Evolutionary conservation across 1,140 invertebrate genomes (phyloP), one percentile per base, ranked within the genome.

Genomic region (Notospermus geniculatus): DNA sequence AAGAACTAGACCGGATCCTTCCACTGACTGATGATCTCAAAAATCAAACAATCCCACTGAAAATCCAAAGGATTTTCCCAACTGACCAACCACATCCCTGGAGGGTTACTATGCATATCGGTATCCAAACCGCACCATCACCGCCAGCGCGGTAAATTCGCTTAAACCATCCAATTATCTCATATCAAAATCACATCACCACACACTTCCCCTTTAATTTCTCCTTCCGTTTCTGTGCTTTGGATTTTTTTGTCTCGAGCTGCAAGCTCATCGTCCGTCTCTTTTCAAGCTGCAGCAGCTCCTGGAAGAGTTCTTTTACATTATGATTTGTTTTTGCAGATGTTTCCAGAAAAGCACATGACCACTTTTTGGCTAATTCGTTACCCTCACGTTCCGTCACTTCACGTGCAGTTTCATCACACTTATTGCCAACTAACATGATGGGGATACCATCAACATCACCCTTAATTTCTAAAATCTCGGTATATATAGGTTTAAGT

Each of bases 281-380:
- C 80, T 97, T 98, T 81, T 98, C 96, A 84, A 98, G 88, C 76
- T 96, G 95, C 60, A 98, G 84, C 54, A 98, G 85, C 83, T 85
- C 83, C 67, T 85, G 81, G 69, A 86, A 85, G 22, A 98, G 85
- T 80, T 97, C 94, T 74, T 95, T 97, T 2, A 99, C 95, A 83
- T 99, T 98, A 83, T 96, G 91, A 83, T 98, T 98, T 63, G 93
- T 98, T 85, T 99, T 99, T 15, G 97, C 97, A 2, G 95, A 98
- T 2, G 97, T 99, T 83, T 99, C 97, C 87, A 99, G 92, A 78
- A 96, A 98, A 59, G 91, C 94, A 76, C 95, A 95, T 60, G 91
- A 89, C 93, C 95, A 98, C 46, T 87, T 85, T 59, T 89, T 87
- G 1, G 95, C 92, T 69, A 97, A 89, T 2, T 89, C 89, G 75